Evolutionary conservation across 23 tunicate species (phyloP).

Genomic region (Halocynthia roretzi): DNA sequence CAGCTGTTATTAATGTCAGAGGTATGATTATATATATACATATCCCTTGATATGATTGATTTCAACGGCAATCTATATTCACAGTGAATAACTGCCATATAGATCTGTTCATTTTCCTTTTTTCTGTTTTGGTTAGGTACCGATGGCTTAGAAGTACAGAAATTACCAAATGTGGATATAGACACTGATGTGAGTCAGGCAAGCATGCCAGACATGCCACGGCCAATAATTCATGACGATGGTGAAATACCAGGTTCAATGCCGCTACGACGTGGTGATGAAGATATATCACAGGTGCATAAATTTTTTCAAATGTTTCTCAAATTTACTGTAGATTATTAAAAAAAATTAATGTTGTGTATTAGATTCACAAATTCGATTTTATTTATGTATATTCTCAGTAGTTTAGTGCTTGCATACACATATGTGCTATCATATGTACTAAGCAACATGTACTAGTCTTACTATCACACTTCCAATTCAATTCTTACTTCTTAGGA

Average conservation of each 20-base stretch:
- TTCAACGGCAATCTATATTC: no score
- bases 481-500: conserved; percentile 2
- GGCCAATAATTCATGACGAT: not conserved
- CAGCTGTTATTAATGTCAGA: conserved; percentile 17
- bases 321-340: no score
- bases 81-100: no score
- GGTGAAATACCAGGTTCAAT: conserved; percentile 13
- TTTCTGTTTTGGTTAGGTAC: conserved; percentile 1
- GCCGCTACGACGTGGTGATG: not conserved
- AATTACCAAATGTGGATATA: conserved; percentile 7
- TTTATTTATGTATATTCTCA: no score
- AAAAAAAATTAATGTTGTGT: no score
- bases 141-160: conserved; percentile 8
- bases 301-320: not conserved
- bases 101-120: not conserved
- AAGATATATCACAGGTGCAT: conserved; percentile 19
- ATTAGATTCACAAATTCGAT: no score
- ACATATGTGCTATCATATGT: no score
- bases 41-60: no score
- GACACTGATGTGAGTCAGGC: conserved; percentile 21
- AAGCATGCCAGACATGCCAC: not conserved
- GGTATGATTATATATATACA: not conserved
- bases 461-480: not conserved
- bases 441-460: no score
- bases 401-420: no score